These are phyloP conservation scores for Anser cygnoides DNA, from an alignment of 2,113 vertebrate species.

Conservation along the genomic window DNA sequence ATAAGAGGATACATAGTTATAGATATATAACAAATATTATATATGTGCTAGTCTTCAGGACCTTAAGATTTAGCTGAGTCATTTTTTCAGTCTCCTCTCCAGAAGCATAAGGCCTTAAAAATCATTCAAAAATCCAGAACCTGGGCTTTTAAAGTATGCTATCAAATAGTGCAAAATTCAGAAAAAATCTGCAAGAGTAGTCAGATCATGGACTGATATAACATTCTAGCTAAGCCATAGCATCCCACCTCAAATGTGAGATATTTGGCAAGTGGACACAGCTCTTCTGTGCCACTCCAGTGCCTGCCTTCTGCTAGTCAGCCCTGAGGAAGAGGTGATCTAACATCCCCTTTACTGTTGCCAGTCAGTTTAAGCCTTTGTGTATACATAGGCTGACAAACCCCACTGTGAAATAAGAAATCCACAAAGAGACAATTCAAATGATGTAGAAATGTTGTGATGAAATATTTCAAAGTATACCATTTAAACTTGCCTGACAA, in stretches of 20 bases:
- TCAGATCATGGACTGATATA: background rate
- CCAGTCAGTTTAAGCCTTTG: background rate
- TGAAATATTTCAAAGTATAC: background rate
- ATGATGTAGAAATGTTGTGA: background rate
- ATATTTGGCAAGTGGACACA: background rate
- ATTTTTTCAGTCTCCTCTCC: background rate
- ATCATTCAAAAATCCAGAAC: background rate
- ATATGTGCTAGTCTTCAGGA: background rate
- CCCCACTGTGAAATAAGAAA: background rate
- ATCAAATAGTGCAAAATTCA: background rate
- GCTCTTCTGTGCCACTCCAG: rapidly evolving
- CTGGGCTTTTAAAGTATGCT: background rate
- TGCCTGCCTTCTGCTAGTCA: background rate
- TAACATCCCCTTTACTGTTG: background rate
- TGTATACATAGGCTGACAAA: background rate
- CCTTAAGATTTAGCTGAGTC: background rate
- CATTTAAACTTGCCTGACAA: background rate
- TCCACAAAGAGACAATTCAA: background rate
- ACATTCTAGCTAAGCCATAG: background rate
- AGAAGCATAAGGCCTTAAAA: background rate
- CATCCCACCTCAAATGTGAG: background rate
- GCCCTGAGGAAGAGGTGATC: background rate
- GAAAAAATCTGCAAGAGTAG: background rate
- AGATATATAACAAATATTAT: background rate
- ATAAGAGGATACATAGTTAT: background rate